Evolutionary conservation across 1,140 invertebrate species (phyloP), one percentile per base, ranked within the genome.

Genomic region (Aphidius ervi): DNA sequence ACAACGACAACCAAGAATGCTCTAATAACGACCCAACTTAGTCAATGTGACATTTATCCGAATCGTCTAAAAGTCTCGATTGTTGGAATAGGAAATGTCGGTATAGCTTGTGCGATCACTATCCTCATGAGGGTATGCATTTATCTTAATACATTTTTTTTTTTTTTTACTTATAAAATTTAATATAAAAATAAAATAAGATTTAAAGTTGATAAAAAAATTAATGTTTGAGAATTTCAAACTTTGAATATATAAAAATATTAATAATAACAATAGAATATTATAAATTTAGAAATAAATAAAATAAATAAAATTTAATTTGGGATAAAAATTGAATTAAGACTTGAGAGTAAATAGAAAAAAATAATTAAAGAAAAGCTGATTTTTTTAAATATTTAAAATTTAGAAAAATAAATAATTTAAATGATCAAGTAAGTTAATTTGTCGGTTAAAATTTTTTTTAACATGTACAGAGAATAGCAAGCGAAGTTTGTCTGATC

Each of bases 1-100:
- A 65, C 62, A 16, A 73, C 74, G 37, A 74, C 67, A 20, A 77
- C 74, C 49, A 75, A 71, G 68, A 75, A 74, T 63, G 73, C 74
- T 59, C 65, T 77, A 65, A 73, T 75, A 69, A 70, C 68, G 53
- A 71, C 67, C 20, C 68, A 70, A 43, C 62, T 73, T 37, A 69
- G 67, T 46, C 68, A 66, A 31, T 70, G 67, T 56, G 73, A 74
- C 45, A 65, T 58, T 46, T 70, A 72, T 68, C 71, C 74, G 39
- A 67, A 70, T 59, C 62, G 68, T 43, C 55, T 72, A 46, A 75
- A 76, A 63, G 67, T 76, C 58, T 74, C 73, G 58, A 73, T 76
- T 62, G 60, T 76, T 23, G 74, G 74, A 31, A 59, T 65, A 53
- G 71, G 71, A 58, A 75, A 74, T 54, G 64, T 75, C 20, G 73